Evolutionary conservation across 2,797 vertebrate species (phyloP).

Genomic region (Catostomus latipinnis): DNA sequence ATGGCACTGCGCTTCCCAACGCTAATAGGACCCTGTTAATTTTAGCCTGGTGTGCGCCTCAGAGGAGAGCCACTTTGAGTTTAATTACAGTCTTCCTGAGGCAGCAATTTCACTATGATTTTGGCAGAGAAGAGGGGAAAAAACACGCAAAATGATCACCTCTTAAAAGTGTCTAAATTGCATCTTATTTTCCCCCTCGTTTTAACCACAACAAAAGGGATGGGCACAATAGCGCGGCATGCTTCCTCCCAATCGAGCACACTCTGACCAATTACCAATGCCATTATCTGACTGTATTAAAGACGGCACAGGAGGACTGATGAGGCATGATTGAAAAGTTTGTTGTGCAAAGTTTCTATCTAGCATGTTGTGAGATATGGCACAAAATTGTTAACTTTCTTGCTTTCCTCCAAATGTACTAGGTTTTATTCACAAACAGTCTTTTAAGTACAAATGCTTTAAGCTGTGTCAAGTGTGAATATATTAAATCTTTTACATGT

Average conservation of each 20-base stretch:
- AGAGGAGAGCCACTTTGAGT: constrained; percentile 91
- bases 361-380: constrained; percentile 4
- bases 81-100: constrained; percentile 96
- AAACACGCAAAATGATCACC: constrained; percentile 80
- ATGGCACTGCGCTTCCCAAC: constrained; percentile 66
- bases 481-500: background rate
- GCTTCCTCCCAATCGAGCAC: constrained; percentile 83
- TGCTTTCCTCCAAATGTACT: background rate
- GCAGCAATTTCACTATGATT: constrained; percentile 96
- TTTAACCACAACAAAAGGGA: constrained; percentile 84
- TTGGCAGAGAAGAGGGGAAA: constrained; percentile 68
- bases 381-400: constrained; percentile 7
- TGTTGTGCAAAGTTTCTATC: constrained; percentile 60
- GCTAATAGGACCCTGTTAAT: constrained; percentile 91
- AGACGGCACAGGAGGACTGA: constrained; percentile 66
- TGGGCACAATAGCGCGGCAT: constrained; percentile 94
- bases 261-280: constrained; percentile 90
- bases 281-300: constrained; percentile 91
- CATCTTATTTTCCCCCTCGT: constrained; percentile 94
- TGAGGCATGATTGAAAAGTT: constrained; percentile 79
- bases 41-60: constrained; percentile 82
- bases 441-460: background rate
- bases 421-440: background rate
- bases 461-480: background rate
- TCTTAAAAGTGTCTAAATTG: constrained; percentile 99